phyloP scores from a whole-genome alignment of 2,888 invertebrate genomes.

The Ernsta delagoae region DNA sequence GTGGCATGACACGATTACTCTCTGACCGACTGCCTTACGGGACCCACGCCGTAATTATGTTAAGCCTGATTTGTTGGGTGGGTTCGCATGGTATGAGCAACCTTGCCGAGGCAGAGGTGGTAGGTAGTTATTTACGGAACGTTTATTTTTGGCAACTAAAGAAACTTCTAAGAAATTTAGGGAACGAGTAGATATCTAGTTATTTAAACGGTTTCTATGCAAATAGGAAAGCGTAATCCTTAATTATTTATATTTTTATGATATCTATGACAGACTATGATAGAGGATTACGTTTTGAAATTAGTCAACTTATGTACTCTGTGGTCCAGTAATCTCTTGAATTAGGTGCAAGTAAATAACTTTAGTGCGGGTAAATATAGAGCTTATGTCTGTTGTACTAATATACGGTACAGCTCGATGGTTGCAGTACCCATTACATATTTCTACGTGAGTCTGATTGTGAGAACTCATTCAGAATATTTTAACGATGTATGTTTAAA shows the following conservation, averaged over 20 bases:
- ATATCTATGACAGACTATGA: no score
- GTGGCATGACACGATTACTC: constrained; percentile 74
- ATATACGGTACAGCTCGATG: no score
- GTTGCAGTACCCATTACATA: no score
- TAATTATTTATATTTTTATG: no score
- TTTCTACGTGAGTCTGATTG: constrained; percentile 13
- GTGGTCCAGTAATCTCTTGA: no score
- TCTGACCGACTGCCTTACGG: constrained; percentile 63
- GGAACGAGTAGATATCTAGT: no score
- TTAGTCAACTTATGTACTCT: no score
- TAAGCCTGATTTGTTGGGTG: constrained; percentile 28
- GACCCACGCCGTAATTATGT: constrained; percentile 39
- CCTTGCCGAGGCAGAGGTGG: constrained; percentile 16
- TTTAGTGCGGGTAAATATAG: not conserved
- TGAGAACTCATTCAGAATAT: constrained; percentile 30
- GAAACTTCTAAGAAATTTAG: no score
- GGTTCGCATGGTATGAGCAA: constrained; percentile 21
- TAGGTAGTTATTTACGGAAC: not conserved
- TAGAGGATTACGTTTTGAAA: no score
- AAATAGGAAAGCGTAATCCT: no score
- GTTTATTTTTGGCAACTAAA: not conserved
- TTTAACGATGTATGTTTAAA: constrained; percentile 27
- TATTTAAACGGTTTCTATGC: no score
- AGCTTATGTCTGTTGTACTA: no score
- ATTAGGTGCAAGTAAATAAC: not conserved